A percentile compares a stretch with the other conserved stretches of the same genome.
Conservation (phyloP, 35 echinoderm and acorn worm species). For the Holothuria glaberrima region DNA sequence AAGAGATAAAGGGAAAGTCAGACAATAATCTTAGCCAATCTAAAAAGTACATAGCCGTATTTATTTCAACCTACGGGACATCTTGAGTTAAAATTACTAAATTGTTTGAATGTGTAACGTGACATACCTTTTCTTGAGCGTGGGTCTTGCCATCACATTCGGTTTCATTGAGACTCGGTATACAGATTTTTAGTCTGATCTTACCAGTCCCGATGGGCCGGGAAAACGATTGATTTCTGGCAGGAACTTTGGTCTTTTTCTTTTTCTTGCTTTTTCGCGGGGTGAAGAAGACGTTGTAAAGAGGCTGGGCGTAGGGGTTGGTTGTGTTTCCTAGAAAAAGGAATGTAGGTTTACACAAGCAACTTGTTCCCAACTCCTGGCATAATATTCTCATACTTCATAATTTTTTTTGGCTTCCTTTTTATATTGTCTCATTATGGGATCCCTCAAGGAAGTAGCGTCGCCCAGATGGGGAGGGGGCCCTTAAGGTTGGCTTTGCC, state of each 20-base stretch:
- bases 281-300: constrained; percentile 74
- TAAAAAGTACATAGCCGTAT: too few relatives aligned
- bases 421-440: too few relatives aligned
- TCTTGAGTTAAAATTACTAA: too few relatives aligned
- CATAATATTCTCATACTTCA: not conserved
- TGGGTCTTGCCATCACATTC: constrained; percentile 18
- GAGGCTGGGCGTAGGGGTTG: constrained; percentile 90
- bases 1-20: too few relatives aligned
- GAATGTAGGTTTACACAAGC: too few relatives aligned
- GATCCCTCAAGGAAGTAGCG: too few relatives aligned
- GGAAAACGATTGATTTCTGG: not conserved
- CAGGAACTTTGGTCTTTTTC: constrained; percentile 49
- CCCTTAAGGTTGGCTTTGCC: too few relatives aligned
- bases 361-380: not conserved
- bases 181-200: constrained; percentile 63
- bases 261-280: constrained; percentile 34
- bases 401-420: too few relatives aligned
- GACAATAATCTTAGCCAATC: too few relatives aligned
- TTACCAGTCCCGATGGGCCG: constrained; percentile 73
- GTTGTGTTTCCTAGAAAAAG: constrained; percentile 73
- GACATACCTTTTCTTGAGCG: not conserved
- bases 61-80: too few relatives aligned
- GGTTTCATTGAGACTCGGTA: constrained; percentile 19
- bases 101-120: not conserved
- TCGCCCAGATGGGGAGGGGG: too few relatives aligned